phyloP scores from a whole-genome alignment of 1,140 invertebrate genomes.

The Harlomillsia oculata region DNA sequence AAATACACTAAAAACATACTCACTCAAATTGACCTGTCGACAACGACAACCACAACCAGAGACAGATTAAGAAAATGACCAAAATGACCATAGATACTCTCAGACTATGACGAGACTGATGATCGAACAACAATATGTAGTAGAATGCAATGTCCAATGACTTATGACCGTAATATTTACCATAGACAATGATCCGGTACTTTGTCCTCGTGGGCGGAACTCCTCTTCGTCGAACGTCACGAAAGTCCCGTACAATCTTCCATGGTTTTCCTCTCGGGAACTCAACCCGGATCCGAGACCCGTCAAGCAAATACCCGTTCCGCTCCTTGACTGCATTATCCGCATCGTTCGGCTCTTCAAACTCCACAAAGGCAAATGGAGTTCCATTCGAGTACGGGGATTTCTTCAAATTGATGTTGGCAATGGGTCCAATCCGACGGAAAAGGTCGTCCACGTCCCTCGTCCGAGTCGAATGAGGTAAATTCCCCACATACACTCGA shows the following conservation, averaged over 20 bases:
- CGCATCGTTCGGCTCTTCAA: conserved; percentile 64
- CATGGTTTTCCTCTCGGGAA: conserved; percentile 65
- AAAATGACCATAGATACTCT: too few species aligned
- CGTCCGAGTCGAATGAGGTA: conserved; percentile 92
- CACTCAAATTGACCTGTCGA: too few species aligned
- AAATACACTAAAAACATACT: too few species aligned
- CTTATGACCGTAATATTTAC: too few species aligned
- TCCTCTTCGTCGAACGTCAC: conserved; percentile 33
- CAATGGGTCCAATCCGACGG: conserved; percentile 76
- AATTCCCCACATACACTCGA: conserved; percentile 94
- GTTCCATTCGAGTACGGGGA: conserved; percentile 52
- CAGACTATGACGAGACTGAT: too few species aligned
- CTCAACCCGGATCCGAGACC: conserved; percentile 89
- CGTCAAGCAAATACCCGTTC: conserved; percentile 97
- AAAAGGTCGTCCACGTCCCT: conserved; percentile 98
- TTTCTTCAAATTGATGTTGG: neutral
- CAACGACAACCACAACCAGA: too few species aligned
- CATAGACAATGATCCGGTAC: too few species aligned
- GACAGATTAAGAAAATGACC: too few species aligned
- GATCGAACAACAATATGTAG: too few species aligned
- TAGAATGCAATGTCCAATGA: too few species aligned
- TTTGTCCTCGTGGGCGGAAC: too few species aligned
- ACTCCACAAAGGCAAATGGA: conserved; percentile 96
- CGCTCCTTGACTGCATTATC: conserved; percentile 93
- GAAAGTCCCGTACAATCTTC: conserved; percentile 45